Base-by-base conservation (phyloP, 2,888 invertebrate species). In the Hypena proboscidalis region DNA sequence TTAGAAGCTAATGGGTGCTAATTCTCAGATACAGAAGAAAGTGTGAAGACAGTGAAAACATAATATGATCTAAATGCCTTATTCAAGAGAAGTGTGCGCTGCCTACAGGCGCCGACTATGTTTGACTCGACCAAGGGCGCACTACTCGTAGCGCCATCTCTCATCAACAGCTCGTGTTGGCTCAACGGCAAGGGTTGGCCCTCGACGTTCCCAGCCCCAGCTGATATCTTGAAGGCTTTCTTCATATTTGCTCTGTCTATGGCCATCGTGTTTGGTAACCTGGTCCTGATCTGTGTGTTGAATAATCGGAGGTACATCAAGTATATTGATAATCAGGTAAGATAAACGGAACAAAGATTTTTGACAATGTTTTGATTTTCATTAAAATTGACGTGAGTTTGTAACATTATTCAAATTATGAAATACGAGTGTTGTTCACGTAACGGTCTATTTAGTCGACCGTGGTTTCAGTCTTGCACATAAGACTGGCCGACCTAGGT, bases 271-370 rank as follows among this genome's bases (percentile, higher is more conserved):
- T 93, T 94, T 19, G 95, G 96, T 26, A 97, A 97, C 77, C 91
- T 95, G 31, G 90, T 96, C 48, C 93, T 97, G 15, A 96, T 97
- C 59, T 93, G 96, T 65, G 96, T 97, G 32, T 93, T 97, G 70
- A 97, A 97, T 83, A 96, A 95, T 81, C 92, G 96, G 35, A 92
- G 95, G 52, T 96, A 96, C 80, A 94, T 95, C 70, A 95, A 96
- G 74, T 96, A 96, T 75, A 96, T 97, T 67, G 96, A 96, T 77
- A 95, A 96, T 67, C 97, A 97, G 95, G 97, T 96, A 82, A 83
- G 6, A 21, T 2, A 8, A 29, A n/a, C n/a, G n/a, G n/a, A n/a
- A n/a, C n/a, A n/a, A n/a, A n/a, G n/a, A n/a, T n/a, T n/a, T n/a
- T n/a, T n/a, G n/a, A n/a, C n/a, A n/a, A n/a, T n/a, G n/a, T n/a